Evolutionary conservation across 1,140 invertebrate species (phyloP).

Genomic region (Drosophila cardini): DNA sequence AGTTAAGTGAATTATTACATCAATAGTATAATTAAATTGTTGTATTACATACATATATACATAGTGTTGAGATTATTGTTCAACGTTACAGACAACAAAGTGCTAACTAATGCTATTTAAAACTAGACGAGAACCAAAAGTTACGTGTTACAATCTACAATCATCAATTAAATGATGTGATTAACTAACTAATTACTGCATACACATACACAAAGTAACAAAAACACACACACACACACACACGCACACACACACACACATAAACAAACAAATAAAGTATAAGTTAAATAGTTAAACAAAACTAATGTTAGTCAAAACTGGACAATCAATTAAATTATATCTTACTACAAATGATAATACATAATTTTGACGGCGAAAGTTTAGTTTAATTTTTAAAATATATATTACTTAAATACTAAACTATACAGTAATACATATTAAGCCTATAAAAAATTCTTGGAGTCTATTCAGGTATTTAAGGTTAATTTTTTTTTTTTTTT

Average conservation of each 20-base stretch:
- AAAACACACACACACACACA: slow-evolving; percentile 3
- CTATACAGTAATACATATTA: slow-evolving; percentile 13
- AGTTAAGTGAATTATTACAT: slow-evolving; percentile 30
- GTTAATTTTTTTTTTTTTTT: too few species aligned
- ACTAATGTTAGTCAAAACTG: not conserved
- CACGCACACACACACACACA: too few species aligned
- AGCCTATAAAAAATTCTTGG: slow-evolving; percentile 2
- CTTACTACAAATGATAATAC: slow-evolving; percentile 30
- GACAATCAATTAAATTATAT: slow-evolving; percentile 21
- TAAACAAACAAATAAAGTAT: slow-evolving; percentile 1
- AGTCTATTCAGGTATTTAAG: not conserved
- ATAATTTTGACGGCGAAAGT: not conserved
- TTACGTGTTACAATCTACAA: slow-evolving; percentile 5
- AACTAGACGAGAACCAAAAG: slow-evolving; percentile 40
- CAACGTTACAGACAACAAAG: slow-evolving; percentile 25
- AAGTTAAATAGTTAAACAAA: not conserved
- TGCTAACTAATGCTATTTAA: slow-evolving; percentile 18
- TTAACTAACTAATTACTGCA: slow-evolving; percentile 10
- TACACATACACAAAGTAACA: slow-evolving; percentile 6
- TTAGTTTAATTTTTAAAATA: slow-evolving; percentile 15
- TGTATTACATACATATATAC: slow-evolving; percentile 49
- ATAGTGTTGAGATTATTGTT: slow-evolving; percentile 35
- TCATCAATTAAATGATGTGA: slow-evolving; percentile 9
- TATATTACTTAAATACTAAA: slow-evolving; percentile 21
- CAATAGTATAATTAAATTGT: slow-evolving; percentile 28